Base-by-base conservation (phyloP, 23 tunicate genomes). In the Styela clava region DNA sequence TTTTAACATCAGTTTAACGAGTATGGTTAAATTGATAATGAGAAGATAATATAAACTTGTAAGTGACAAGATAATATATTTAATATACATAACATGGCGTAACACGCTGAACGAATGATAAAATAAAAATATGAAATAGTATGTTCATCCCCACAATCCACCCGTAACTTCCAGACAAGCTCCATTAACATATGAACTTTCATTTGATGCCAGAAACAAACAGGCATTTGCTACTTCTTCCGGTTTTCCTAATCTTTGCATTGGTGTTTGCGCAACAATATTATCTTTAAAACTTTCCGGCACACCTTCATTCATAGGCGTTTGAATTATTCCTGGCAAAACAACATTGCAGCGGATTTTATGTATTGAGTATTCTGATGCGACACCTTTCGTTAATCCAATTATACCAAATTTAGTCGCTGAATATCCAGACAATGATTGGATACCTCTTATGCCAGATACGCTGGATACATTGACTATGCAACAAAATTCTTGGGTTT, bases 361-460 rank as follows among this genome's bases (percentile, higher is more conserved):
- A n/a, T n/a, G n/a, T n/a, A n/a, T n/a, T n/a, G n/a, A n/a, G n/a
- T n/a, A n/a, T n/a, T n/a, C n/a, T n/a, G n/a, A n/a, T n/a, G n/a
- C n/a, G 61, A 83, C 71, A 2, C 85, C 25, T 83, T 86, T 86
- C 24, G 97, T 86, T 74, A 91, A 86, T 2, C 83, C 88, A 29
- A 86, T 83, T 24, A 91, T 91, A 34, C 91, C 91, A 2, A 88
- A 87, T 83, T 91, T 91, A 9, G 97, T 82, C 29, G 97, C 91
- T n/a, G 91, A 88, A 79, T 91, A 91, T 56, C 83, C 83, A 16
- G 35, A 21, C 12, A 12, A 28, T 3, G 16, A 27, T 16, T 3
- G 35, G 35, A 71, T 28, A 19, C 77, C 77, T 21, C 32, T 71
- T 26, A 79, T 79, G 29, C 88, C 95, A 2, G 73, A 68, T 26